A percentile compares a stretch with the other conserved stretches of the same genome.
phyloP scores from a whole-genome alignment of 2,888 invertebrate genomes.

The Agriopis leucophaearia region DNA sequence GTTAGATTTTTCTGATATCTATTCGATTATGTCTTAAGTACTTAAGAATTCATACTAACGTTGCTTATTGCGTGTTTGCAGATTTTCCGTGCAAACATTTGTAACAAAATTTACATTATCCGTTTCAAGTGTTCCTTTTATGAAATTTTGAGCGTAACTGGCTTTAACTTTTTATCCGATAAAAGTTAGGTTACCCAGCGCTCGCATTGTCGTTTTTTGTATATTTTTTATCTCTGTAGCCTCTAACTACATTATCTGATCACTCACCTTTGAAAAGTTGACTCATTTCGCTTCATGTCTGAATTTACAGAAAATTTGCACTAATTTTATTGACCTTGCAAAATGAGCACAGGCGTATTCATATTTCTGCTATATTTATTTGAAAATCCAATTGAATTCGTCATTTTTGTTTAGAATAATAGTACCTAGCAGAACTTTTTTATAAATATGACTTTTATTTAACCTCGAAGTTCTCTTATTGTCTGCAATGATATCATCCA shows the following conservation, averaged over 20 bases:
- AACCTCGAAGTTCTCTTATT: neutral
- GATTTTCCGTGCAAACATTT: neutral
- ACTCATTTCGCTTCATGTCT: conserved; percentile 52
- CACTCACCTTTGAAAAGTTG: conserved; percentile 51
- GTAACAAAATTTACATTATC: neutral
- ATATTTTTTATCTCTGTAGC: conserved; percentile 39
- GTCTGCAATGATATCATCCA: neutral
- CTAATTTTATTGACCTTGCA: conserved; percentile 69
- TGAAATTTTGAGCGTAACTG: neutral
- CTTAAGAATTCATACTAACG: too few relatives aligned
- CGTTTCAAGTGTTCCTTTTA: neutral
- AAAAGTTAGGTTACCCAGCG: conserved; percentile 6
- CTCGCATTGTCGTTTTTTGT: conserved; percentile 21
- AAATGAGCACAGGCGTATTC: conserved; percentile 35
- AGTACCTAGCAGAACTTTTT: too few relatives aligned
- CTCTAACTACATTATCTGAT: conserved; percentile 47
- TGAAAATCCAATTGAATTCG: neutral
- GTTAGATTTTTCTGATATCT: too few relatives aligned
- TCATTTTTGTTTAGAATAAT: neutral
- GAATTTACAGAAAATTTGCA: conserved; percentile 47
- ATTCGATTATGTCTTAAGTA: neutral
- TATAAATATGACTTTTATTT: neutral
- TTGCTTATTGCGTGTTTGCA: too few relatives aligned
- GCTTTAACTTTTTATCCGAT: neutral
- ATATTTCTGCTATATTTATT: neutral